Percentiles rank a stretch among this genome's conserved stretches.
phyloP scores from a whole-genome alignment of 2,113 vertebrate species.

The Origma solitaria region DNA sequence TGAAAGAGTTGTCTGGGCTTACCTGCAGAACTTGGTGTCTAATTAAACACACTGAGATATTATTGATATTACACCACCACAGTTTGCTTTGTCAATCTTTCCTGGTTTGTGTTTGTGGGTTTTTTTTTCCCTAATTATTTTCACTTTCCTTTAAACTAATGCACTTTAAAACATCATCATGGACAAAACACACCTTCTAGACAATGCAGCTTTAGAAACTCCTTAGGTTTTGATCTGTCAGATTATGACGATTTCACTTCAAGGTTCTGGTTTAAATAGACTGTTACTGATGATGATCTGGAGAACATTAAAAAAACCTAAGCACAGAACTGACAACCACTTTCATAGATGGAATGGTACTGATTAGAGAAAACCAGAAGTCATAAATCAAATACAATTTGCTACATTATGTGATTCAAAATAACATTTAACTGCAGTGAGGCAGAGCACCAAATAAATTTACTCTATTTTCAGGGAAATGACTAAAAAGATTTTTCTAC shows the following conservation, averaged over 20 bases:
- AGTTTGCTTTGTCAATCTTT: neutral
- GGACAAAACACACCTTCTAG: neutral
- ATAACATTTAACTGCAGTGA: neutral
- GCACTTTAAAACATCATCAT: neutral
- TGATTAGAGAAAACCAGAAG: neutral
- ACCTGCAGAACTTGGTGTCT: neutral
- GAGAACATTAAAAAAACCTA: neutral
- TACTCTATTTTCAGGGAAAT: neutral
- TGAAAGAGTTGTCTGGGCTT: neutral
- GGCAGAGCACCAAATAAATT: neutral
- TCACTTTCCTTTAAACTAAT: neutral
- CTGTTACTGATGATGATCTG: neutral
- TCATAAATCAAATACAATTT: neutral
- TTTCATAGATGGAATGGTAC: neutral
- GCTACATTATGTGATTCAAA: neutral
- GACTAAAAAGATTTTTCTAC: neutral
- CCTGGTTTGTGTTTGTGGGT: fast-evolving
- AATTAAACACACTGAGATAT: neutral
- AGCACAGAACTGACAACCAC: neutral
- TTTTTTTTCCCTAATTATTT: neutral
- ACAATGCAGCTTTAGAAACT: neutral
- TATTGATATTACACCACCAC: fast-evolving
- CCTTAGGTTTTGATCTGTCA: neutral
- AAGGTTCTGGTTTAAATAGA: neutral
- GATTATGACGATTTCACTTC: neutral